Percentiles rank a stretch among this genome's conserved stretches.
These are phyloP conservation scores for Actinostola sp. DNA, from an alignment of 92 coral and sea anemone genomes.

Conservation along the genomic window DNA sequence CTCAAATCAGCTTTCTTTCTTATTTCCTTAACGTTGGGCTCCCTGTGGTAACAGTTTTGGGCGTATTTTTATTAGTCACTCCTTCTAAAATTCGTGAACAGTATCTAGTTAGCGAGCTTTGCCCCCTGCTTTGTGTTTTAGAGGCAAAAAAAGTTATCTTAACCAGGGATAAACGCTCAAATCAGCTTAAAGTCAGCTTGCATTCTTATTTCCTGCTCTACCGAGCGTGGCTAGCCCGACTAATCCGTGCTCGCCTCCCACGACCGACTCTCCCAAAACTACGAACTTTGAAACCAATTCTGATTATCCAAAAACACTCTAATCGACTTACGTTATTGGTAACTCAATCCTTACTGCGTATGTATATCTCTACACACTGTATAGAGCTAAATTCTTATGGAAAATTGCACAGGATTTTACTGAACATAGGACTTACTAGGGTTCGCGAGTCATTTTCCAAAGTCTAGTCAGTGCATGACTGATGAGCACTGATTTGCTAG, in stretches of 20 bases:
- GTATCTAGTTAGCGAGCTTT: constrained; percentile 3
- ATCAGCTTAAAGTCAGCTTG: constrained; percentile 22
- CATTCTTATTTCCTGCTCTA: constrained; percentile 24
- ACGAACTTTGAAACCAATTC: constrained; percentile 5
- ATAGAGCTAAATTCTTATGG: too few relatives aligned
- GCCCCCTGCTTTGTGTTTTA: constrained; percentile 28
- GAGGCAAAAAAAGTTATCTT: background rate
- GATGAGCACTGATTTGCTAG: too few relatives aligned
- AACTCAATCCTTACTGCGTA: constrained; percentile 23
- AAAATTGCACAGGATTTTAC: too few relatives aligned
- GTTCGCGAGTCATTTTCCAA: too few relatives aligned
- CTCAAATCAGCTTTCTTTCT: constrained; percentile 13
- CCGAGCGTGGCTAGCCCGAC: background rate
- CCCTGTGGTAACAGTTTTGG: too few relatives aligned
- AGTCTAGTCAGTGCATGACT: too few relatives aligned
- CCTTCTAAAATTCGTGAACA: too few relatives aligned
- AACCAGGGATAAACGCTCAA: constrained; percentile 18
- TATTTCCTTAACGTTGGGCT: constrained; percentile 6
- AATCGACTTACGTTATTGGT: constrained; percentile 12
- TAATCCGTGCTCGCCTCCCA: constrained; percentile 36
- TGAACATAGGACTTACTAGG: too few relatives aligned
- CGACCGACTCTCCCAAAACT: background rate
- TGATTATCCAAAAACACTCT: background rate
- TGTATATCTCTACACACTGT: too few relatives aligned
- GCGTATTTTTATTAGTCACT: too few relatives aligned